A percentile compares a stretch with the other conserved stretches of the same genome.
Conservation (phyloP, 2,797 vertebrate species). For the Paramormyrops hopkinsi region DNA sequence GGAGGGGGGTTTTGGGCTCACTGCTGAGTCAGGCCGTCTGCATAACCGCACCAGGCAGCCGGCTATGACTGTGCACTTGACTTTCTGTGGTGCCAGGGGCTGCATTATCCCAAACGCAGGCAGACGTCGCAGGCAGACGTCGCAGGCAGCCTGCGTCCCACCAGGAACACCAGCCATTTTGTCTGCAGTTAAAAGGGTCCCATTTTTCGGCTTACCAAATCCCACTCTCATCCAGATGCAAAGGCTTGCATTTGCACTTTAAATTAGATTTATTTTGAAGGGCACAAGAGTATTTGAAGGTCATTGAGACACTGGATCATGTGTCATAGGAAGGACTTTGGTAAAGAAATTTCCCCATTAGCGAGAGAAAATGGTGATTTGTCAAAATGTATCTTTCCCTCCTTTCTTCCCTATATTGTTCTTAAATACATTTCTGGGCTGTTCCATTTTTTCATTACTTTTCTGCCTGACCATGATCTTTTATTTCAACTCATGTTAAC, state of each 20-base stretch:
- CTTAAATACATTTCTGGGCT: background rate
- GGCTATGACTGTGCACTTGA: conserved; percentile 46
- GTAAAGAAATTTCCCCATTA: background rate
- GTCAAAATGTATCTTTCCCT: background rate
- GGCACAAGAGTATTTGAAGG: background rate
- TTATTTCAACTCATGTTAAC: background rate
- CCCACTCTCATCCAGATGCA: background rate
- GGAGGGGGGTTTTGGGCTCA: conserved; percentile 35
- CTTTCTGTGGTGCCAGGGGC: conserved; percentile 26
- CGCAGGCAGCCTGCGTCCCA: background rate
- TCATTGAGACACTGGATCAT: background rate
- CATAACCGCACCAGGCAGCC: conserved; percentile 50
- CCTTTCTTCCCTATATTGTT: background rate
- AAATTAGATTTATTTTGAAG: background rate
- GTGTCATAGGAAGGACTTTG: background rate
- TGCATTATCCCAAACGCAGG: background rate
- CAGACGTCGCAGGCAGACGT: background rate
- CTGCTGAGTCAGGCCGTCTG: conserved; percentile 61
- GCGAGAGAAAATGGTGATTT: background rate
- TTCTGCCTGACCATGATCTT: background rate
- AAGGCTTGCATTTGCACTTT: background rate
- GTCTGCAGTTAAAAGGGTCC: background rate
- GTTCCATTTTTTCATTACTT: background rate
- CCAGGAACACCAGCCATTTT: background rate
- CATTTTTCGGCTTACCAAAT: background rate